These are phyloP conservation scores for Ommatoiulus sabulosus DNA, from an alignment of 2,888 invertebrate genomes.

Conservation along the genomic window DNA sequence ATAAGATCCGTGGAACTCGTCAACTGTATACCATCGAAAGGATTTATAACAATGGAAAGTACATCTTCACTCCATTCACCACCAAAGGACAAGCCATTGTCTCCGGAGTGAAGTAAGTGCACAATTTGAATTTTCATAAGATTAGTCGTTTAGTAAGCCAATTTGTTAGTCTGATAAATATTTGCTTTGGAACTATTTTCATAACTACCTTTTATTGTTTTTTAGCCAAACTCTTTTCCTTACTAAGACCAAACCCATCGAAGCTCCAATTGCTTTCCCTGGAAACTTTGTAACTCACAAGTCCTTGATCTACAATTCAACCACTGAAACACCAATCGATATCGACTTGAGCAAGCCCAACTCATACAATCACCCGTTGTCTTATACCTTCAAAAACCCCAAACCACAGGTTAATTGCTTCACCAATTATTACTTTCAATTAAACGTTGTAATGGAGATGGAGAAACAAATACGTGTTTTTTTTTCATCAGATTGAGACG, in stretches of 20 bases:
- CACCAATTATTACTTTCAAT: background rate
- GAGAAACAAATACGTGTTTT: background rate
- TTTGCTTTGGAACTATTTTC: background rate
- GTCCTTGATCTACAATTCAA: slow-evolving; percentile 55
- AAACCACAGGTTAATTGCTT: slow-evolving; percentile 25
- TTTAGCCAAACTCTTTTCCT: slow-evolving; percentile 57
- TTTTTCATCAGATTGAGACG: background rate
- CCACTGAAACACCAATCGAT: slow-evolving; percentile 25
- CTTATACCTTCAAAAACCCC: slow-evolving; percentile 30
- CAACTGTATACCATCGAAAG: slow-evolving; percentile 57
- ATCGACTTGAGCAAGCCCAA: slow-evolving; percentile 54
- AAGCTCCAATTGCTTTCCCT: slow-evolving; percentile 53
- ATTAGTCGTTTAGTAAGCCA: background rate
- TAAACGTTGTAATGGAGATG: background rate
- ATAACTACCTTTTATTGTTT: background rate
- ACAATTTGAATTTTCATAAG: background rate
- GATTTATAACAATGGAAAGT: slow-evolving; percentile 55
- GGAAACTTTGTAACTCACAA: slow-evolving; percentile 53
- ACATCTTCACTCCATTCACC: slow-evolving; percentile 59
- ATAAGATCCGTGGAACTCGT: slow-evolving; percentile 57
- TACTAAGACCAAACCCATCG: slow-evolving; percentile 37
- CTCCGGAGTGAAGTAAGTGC: slow-evolving; percentile 58
- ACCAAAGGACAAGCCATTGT: slow-evolving; percentile 57
- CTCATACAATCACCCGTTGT: slow-evolving; percentile 15
- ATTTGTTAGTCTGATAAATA: background rate